Evolutionary conservation across 2,888 invertebrate genomes (phyloP), one percentile per base, ranked within the genome.

Genomic region (Stomorhina lunata): DNA sequence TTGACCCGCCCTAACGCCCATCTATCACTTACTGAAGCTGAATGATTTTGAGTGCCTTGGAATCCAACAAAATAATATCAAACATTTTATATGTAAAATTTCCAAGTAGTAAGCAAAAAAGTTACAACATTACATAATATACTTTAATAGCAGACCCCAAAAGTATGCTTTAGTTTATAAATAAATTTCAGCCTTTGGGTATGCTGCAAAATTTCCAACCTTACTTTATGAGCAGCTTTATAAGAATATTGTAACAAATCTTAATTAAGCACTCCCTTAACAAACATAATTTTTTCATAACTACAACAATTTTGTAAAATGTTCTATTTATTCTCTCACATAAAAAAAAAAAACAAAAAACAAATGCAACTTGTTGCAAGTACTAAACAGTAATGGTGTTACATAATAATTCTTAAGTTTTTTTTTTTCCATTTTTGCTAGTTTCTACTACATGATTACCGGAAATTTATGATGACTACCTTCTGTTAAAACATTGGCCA

Each of bases 381-480:
- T 45, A 57, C 37, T 55, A 22, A 55, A 61, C 68, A 53, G 66
- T 68, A 63, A 22, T 68, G 25, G 59, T 71, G 72, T 72, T 53
- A 34, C 55, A 29, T 73, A 81, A 81, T 57, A 75, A 73, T 63
- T 75, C 25, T 72, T 59, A 2, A 7, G 17, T 37, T 17, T 15
- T 10, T 48, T 4, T 15, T 22, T 25, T 43, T 48, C 48, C 43
- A 2, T 15, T 72, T 27, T 20, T 48, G 25, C 32, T 3, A 7
- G 40, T 66, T n/a, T 48, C 50, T 55, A 37, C 48, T 65, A 57
- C 69, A 79, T 82, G 79, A 82, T 82, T 82, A 79, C 82, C 82
- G 82, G 82, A 79, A 82, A 82, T 82, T 82, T 79, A 82, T 79
- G 79, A 82, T 82, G 75, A 82, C 73, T 75, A 57, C 82, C 65